Conservation (phyloP, 2,888 invertebrate species). For the Asteroscopus sphinx region DNA sequence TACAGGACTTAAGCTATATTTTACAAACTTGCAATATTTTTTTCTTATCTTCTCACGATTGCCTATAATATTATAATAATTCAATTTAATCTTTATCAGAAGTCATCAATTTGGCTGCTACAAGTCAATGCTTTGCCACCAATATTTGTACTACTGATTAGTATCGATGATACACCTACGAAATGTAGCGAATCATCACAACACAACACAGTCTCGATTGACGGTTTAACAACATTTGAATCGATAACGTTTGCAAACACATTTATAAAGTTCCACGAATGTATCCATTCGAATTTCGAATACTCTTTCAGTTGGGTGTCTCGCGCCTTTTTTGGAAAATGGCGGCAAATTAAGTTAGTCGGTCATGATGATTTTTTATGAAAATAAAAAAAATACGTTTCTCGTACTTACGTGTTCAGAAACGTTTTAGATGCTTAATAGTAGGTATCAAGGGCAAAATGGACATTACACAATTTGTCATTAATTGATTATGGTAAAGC, state of each 20-base stretch:
- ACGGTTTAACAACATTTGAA: constrained; percentile 69
- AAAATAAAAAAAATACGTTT: no score
- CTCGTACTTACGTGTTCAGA: no score
- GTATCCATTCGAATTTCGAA: constrained; percentile 43
- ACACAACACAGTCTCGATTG: constrained; percentile 72
- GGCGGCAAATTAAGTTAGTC: constrained; percentile 23
- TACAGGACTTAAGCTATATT: no score
- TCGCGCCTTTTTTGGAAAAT: constrained; percentile 66
- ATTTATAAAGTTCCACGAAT: constrained; percentile 50
- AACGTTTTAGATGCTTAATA: no score
- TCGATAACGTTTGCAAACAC: constrained; percentile 66
- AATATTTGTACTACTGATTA: constrained; percentile 77
- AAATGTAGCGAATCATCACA: constrained; percentile 77
- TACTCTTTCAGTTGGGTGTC: constrained; percentile 64
- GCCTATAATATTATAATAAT: no score
- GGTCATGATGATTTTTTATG: background rate
- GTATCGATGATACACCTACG: constrained; percentile 69
- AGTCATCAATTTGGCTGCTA: constrained; percentile 20
- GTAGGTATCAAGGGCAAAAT: no score
- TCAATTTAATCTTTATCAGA: constrained; percentile 8
- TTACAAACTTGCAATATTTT: no score
- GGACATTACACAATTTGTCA: no score
- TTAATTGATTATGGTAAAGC: no score
- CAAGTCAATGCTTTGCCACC: constrained; percentile 55
- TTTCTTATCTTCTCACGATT: background rate